Evolutionary conservation across 2,888 invertebrate species (phyloP).

Genomic region (Spicauda simplicius): DNA sequence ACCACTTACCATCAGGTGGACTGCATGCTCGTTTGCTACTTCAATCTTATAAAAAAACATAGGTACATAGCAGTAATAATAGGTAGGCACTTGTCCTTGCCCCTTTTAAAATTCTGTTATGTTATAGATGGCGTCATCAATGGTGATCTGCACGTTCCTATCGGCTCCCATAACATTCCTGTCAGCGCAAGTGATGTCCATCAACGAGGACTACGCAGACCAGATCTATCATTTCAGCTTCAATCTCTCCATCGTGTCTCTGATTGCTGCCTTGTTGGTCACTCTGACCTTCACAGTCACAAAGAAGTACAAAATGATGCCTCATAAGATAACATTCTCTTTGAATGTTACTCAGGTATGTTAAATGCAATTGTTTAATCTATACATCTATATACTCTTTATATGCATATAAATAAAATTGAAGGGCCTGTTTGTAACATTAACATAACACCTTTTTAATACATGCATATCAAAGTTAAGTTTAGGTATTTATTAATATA

Average conservation of each 20-base stretch:
- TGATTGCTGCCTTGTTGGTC: conserved; percentile 92
- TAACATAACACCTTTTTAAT: too few species aligned
- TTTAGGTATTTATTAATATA: too few species aligned
- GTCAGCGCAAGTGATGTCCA: conserved; percentile 95
- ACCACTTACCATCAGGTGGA: too few species aligned
- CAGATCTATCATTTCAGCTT: conserved; percentile 92
- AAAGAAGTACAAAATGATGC: conserved; percentile 90
- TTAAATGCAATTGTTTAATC: not conserved
- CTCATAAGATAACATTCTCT: conserved; percentile 92
- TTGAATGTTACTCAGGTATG: conserved; percentile 91
- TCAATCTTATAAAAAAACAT: too few species aligned
- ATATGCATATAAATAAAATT: too few species aligned
- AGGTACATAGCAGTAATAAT: too few species aligned
- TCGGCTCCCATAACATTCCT: conserved; percentile 98
- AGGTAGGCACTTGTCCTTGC: too few species aligned
- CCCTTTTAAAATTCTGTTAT: not conserved
- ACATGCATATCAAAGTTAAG: too few species aligned
- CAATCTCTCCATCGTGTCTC: conserved; percentile 92
- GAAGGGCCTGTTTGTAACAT: too few species aligned
- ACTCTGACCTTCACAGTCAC: conserved; percentile 89
- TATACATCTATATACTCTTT: too few species aligned
- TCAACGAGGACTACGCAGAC: conserved; percentile 91
- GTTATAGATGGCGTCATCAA: conserved; percentile 93
- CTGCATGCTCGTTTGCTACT: too few species aligned
- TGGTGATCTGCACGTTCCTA: conserved; percentile 97